phyloP scores from a whole-genome alignment of 1,140 invertebrate species.

The Oryctes rhinoceros region DNA sequence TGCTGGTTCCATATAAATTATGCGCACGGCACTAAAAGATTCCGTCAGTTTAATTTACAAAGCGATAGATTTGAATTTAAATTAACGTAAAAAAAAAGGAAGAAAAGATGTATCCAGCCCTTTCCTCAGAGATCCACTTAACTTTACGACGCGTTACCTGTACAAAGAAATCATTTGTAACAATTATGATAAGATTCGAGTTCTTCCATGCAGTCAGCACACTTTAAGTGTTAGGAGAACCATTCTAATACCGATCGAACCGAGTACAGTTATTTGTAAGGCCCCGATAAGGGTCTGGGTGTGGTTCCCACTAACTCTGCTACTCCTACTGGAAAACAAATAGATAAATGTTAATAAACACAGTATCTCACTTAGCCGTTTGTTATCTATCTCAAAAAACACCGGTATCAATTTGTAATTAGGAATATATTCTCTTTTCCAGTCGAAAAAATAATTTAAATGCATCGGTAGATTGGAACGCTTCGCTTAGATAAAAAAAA shows the following conservation, averaged over 20 bases:
- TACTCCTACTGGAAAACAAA: slow-evolving; percentile 36
- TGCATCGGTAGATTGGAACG: slow-evolving; percentile 27
- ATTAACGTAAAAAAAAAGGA: slow-evolving; percentile 20
- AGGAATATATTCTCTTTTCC: slow-evolving; percentile 27
- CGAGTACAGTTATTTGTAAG: slow-evolving; percentile 29
- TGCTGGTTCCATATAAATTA: neutral
- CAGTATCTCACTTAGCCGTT: slow-evolving; percentile 38
- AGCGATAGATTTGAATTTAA: slow-evolving; percentile 35
- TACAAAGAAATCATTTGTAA: slow-evolving; percentile 39
- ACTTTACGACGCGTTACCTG: slow-evolving; percentile 1
- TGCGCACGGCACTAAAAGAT: slow-evolving; percentile 22
- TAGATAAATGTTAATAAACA: slow-evolving; percentile 40
- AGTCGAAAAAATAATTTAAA: slow-evolving; percentile 34
- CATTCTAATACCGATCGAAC: slow-evolving; percentile 33
- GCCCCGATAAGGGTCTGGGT: slow-evolving; percentile 29
- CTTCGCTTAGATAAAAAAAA: slow-evolving; percentile 22
- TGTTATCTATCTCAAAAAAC: slow-evolving; percentile 35
- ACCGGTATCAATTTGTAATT: slow-evolving; percentile 42
- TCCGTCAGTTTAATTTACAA: slow-evolving; percentile 34
- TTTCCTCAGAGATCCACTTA: neutral
- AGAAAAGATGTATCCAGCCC: neutral
- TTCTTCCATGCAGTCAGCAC: slow-evolving; percentile 10
- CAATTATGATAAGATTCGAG: slow-evolving; percentile 40
- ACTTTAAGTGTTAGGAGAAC: slow-evolving; percentile 33
- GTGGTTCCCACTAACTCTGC: slow-evolving; percentile 34